Conservation (phyloP, 2,888 invertebrate genomes). For the Dilophus febrilis region DNA sequence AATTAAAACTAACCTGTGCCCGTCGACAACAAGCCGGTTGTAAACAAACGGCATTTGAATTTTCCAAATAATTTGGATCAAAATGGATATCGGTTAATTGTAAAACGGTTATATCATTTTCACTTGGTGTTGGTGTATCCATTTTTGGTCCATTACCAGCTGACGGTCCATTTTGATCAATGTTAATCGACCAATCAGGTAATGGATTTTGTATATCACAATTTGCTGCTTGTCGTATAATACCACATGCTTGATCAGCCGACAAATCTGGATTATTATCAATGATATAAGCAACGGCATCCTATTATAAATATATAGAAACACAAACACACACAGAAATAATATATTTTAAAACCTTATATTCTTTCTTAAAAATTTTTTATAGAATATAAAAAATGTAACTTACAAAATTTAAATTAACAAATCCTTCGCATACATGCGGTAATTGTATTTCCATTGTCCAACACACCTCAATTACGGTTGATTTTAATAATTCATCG, state of each 20-base stretch:
- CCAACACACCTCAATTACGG: background rate
- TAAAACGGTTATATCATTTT: conserved; percentile 15
- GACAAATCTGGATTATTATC: conserved; percentile 35
- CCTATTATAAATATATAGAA: background rate
- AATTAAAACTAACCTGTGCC: conserved; percentile 13
- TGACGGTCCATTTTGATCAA: conserved; percentile 12
- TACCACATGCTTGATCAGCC: conserved; percentile 28
- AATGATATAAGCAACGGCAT: conserved; percentile 32
- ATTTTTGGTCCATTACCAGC: conserved; percentile 16
- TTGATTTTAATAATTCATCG: background rate
- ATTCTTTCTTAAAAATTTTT: no score
- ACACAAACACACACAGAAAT: no score
- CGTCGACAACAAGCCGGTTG: conserved; percentile 58
- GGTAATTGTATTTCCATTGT: background rate
- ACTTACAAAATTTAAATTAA: background rate
- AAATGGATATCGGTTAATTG: conserved; percentile 47
- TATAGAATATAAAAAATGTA: no score
- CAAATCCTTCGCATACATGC: background rate
- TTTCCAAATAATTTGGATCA: conserved; percentile 52
- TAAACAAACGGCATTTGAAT: conserved; percentile 49
- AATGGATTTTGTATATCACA: conserved; percentile 16
- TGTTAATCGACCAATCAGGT: conserved; percentile 20
- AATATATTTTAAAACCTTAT: no score
- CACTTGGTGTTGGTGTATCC: conserved; percentile 14
- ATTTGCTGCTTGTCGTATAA: conserved; percentile 19